Evolutionary conservation across 2,888 invertebrate species (phyloP).

Genomic region (Entomobrya proxima): DNA sequence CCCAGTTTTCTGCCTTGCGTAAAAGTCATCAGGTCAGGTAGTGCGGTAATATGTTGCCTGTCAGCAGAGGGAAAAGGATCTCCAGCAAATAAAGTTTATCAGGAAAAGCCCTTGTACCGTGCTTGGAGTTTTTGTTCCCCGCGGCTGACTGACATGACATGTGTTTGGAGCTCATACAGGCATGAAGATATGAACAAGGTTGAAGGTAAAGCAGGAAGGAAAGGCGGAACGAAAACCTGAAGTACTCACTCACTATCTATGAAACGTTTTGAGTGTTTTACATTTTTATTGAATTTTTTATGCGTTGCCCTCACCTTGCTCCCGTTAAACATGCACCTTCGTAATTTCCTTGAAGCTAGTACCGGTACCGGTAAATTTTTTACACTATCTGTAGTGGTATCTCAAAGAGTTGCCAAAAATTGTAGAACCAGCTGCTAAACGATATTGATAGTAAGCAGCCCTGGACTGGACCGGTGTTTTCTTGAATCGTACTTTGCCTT

Average conservation of each 20-base stretch:
- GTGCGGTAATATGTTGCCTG: conserved; percentile 45
- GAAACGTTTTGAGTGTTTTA: conserved; percentile 24
- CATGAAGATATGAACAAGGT: background rate
- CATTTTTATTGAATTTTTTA: conserved; percentile 24
- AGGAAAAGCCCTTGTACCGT: conserved; percentile 1
- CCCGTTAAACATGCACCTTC: conserved; percentile 38
- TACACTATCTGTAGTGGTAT: background rate
- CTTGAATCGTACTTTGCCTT: background rate
- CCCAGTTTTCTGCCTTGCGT: conserved; percentile 34
- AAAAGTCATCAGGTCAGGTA: conserved; percentile 57
- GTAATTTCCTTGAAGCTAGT: conserved; percentile 6
- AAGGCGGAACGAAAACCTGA: background rate
- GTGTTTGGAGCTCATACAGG: background rate
- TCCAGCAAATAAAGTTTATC: conserved; percentile 1
- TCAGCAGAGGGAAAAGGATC: conserved; percentile 20
- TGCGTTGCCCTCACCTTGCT: conserved; percentile 25
- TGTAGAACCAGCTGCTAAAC: background rate
- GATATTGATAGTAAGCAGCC: background rate
- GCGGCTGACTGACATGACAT: background rate
- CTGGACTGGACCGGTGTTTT: background rate
- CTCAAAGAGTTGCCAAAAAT: conserved; percentile 10
- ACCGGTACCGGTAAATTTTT: background rate
- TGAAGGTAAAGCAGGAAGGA: background rate
- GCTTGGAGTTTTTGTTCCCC: background rate
- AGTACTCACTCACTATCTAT: background rate